A percentile compares a stretch with the other conserved stretches of the same genome.
Conservation (phyloP, 2,113 vertebrate genomes). For the Calypte anna region DNA sequence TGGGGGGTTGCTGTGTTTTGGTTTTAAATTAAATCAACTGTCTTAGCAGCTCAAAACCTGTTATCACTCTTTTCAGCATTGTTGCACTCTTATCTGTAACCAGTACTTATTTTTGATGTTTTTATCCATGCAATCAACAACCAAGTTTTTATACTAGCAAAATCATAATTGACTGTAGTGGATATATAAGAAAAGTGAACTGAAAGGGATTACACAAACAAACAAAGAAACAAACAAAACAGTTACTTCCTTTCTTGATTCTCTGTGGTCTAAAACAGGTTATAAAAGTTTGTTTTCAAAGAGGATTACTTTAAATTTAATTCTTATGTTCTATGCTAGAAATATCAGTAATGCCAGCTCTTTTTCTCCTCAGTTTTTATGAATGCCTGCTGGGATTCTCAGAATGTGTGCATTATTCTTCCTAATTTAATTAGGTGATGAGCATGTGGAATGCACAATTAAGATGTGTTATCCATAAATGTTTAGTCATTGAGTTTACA, state of each 20-base stretch:
- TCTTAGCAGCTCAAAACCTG: not conserved
- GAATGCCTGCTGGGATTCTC: not conserved
- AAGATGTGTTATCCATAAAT: not conserved
- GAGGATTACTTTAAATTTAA: not conserved
- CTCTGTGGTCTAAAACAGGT: not conserved
- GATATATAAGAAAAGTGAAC: not conserved
- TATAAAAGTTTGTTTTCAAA: not conserved
- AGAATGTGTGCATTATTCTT: not conserved
- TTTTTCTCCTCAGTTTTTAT: not conserved
- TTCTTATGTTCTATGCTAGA: not conserved
- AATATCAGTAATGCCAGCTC: not conserved
- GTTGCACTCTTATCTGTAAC: not conserved
- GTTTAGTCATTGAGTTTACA: not conserved
- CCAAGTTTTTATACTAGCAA: not conserved
- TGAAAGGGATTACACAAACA: not conserved
- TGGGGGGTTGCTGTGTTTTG: not conserved
- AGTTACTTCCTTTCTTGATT: not conserved
- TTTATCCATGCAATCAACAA: not conserved
- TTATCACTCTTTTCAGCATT: not conserved
- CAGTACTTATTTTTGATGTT: not conserved
- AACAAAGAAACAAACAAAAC: not conserved
- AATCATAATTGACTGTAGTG: not conserved
- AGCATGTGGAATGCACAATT: not conserved
- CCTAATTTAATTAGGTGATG: not conserved
- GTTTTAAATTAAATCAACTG: not conserved